Conservation (phyloP, 2,797 vertebrate species). For the Clamator glandarius region DNA sequence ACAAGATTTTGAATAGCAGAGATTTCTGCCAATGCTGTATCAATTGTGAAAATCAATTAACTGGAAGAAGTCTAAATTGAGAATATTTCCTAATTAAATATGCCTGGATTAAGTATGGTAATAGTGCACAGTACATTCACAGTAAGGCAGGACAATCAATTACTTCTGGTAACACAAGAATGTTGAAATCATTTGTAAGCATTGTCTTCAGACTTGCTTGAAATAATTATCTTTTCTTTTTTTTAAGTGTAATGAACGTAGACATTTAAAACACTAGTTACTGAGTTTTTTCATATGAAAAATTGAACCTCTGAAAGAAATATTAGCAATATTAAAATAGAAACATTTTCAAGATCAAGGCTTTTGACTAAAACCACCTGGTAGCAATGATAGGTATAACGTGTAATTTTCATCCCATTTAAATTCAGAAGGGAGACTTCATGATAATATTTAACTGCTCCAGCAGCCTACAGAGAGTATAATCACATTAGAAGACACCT, state of each 20-base stretch:
- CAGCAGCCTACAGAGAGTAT: neutral
- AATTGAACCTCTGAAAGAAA: neutral
- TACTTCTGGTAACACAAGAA: neutral
- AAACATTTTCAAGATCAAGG: neutral
- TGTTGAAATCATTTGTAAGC: neutral
- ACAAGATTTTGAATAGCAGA: neutral
- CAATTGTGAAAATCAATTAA: neutral
- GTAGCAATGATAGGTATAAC: neutral
- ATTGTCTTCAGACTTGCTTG: neutral
- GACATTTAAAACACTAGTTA: neutral
- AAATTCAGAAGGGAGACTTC: neutral
- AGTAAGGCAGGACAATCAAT: neutral
- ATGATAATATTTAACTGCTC: neutral
- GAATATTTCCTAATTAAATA: neutral
- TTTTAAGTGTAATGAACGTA: neutral
- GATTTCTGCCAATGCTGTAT: neutral
- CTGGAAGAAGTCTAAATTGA: neutral
- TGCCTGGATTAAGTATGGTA: neutral
- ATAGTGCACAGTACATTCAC: neutral
- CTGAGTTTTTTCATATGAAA: neutral
- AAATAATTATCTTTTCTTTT: neutral
- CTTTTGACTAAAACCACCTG: neutral
- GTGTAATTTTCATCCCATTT: neutral
- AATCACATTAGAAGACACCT: no score
- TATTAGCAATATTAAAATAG: neutral